Conservation (phyloP, 2,797 vertebrate genomes). For the Megaceryle alcyon region DNA sequence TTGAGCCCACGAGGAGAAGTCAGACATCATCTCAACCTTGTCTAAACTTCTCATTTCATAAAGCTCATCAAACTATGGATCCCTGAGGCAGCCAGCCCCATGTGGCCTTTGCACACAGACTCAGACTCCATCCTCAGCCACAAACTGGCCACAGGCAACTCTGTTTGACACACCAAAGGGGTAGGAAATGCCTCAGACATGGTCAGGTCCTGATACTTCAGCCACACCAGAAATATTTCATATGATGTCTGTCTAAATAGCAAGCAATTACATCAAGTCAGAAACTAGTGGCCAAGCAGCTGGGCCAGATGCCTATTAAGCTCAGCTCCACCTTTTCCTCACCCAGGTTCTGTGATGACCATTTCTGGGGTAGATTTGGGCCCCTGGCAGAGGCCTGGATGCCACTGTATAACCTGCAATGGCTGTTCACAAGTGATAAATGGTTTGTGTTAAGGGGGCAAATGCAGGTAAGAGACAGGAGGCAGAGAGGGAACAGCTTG, state of each 20-base stretch:
- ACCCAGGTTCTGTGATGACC: not conserved
- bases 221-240: not conserved
- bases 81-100: fast-evolving
- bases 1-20: not conserved
- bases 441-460: not conserved
- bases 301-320: not conserved
- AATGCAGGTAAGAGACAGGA: not conserved
- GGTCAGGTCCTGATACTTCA: not conserved
- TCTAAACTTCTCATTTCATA: not conserved
- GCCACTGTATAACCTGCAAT: not conserved
- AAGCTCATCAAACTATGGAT: not conserved
- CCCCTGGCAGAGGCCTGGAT: not conserved
- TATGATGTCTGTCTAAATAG: not conserved
- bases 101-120: fast-evolving
- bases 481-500: not conserved
- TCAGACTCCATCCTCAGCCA: not conserved
- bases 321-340: not conserved
- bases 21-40: not conserved
- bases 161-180: not conserved
- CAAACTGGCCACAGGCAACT: not conserved
- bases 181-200: not conserved
- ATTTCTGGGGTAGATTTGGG: not conserved
- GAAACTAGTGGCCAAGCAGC: not conserved
- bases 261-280: not conserved
- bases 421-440: not conserved